phyloP scores from a whole-genome alignment of 1,140 invertebrate species.

The Bombus sylvicola region DNA sequence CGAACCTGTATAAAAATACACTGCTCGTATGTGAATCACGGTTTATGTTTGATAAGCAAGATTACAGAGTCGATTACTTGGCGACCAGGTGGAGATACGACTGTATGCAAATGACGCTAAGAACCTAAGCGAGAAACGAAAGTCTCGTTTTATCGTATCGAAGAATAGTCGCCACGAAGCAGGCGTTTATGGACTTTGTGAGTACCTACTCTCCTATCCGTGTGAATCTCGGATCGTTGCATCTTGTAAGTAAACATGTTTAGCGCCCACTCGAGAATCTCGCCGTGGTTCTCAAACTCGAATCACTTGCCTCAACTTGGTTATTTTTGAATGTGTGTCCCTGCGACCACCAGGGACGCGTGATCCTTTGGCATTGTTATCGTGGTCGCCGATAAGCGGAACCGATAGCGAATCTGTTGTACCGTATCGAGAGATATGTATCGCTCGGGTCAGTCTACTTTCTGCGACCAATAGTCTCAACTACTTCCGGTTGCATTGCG shows the following conservation, averaged over 20 bases:
- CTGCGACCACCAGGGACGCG: constrained; percentile 51
- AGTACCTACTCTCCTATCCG: background rate
- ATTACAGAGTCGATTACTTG: constrained; percentile 9
- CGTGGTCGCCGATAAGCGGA: background rate
- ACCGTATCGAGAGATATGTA: background rate
- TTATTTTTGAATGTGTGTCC: background rate
- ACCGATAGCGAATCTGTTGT: background rate
- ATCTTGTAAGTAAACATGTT: constrained; percentile 61
- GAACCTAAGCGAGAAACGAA: constrained; percentile 22
- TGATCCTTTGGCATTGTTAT: background rate
- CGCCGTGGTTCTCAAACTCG: constrained; percentile 48
- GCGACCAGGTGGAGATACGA: constrained; percentile 1
- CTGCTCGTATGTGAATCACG: background rate
- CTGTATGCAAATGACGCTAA: constrained; percentile 12
- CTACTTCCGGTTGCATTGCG: background rate
- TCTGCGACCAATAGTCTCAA: background rate
- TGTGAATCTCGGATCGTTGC: constrained; percentile 38
- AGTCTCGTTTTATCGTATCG: constrained; percentile 36
- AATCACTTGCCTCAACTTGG: background rate
- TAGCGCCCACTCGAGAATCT: constrained; percentile 61
- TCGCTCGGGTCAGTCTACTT: background rate
- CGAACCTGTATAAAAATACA: background rate
- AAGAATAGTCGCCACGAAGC: constrained; percentile 5
- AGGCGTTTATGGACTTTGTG: constrained; percentile 23
- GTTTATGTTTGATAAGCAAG: constrained; percentile 26